Evolutionary conservation across 1,140 invertebrate genomes (phyloP), one percentile per base, ranked within the genome.

Genomic region (Drosophila malerkotliana): DNA sequence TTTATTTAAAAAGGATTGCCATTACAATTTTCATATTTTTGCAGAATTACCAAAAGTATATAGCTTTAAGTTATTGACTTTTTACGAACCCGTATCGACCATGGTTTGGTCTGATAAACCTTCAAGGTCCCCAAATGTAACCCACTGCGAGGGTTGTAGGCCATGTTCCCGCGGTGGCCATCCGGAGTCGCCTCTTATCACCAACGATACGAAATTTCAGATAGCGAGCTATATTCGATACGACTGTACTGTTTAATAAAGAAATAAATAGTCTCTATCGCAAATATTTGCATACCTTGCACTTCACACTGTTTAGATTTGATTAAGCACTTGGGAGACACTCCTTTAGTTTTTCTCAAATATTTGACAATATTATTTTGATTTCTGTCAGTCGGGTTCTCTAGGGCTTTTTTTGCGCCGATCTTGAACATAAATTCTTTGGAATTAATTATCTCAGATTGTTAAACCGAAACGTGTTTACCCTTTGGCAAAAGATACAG

Each of bases 201-300:
- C 12, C 15, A 52, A 69, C 69, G 56, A 69, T 48, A 37, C n/a
- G 32, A 68, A 69, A 39, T 6, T 7, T 5, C 21, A 69, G 66
- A 69, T 69, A 69, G 44, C 63, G 8, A 26, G 32, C 24, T 30
- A 21, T 14, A 30, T 44, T 26, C 34, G 34, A 55, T 56, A 48
- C 48, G 41, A 68, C 32, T 68, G 15, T 44, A 60, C 59, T 32
- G 3, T 41, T 49, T 28, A 60, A 30, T 67, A 68, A 68, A 55
- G 12, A 47, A 69, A 55, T 55, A n/a, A n/a, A 39, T 68, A 44
- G 47, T 45, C 62, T 55, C 61, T 8, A 66, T 64, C n/a, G 28
- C 62, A 69, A 69, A 69, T 69, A 69, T 69, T 69, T 68, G 51
- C 44, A 56, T 68, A n/a, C 51, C 52, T 14, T 69, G 66, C 66